These are phyloP conservation scores for Gasterosteus aculeatus DNA, from an alignment of 2,113 vertebrate genomes.

Conservation along the genomic window DNA sequence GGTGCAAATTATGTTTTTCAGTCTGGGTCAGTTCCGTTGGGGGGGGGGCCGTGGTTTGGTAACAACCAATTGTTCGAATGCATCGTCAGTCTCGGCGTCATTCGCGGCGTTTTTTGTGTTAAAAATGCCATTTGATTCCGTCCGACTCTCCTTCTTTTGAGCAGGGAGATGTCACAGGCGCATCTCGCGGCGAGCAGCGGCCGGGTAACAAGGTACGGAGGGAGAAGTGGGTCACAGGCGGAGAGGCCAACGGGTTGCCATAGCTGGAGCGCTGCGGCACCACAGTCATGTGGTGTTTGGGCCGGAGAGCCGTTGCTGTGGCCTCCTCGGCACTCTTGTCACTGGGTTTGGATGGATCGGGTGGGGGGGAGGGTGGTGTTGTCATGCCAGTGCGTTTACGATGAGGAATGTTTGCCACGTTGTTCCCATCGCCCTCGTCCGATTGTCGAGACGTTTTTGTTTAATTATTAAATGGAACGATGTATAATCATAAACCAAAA, in stretches of 20 bases:
- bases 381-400: constrained; percentile 10
- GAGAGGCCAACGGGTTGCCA: background rate
- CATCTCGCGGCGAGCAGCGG: background rate
- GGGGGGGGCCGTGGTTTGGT: background rate
- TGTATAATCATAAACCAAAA: background rate
- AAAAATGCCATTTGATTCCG: constrained; percentile 3
- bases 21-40: constrained; percentile 7
- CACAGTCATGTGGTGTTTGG: constrained; percentile 26
- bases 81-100: background rate
- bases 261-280: constrained; percentile 4
- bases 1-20: constrained; percentile 1
- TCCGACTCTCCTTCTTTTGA: background rate
- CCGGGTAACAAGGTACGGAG: background rate
- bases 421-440: background rate
- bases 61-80: background rate
- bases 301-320: constrained; percentile 12
- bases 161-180: background rate
- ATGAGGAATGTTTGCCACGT: constrained; percentile 27
- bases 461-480: background rate
- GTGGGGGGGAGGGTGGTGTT: background rate
- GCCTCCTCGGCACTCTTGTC: constrained; percentile 23
- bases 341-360: constrained; percentile 6
- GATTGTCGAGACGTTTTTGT: background rate
- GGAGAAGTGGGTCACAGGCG: constrained; percentile 9
- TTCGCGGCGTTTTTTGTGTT: too few species aligned